Conservation (phyloP, 2,888 invertebrate genomes). For the Catocala fraxini region DNA sequence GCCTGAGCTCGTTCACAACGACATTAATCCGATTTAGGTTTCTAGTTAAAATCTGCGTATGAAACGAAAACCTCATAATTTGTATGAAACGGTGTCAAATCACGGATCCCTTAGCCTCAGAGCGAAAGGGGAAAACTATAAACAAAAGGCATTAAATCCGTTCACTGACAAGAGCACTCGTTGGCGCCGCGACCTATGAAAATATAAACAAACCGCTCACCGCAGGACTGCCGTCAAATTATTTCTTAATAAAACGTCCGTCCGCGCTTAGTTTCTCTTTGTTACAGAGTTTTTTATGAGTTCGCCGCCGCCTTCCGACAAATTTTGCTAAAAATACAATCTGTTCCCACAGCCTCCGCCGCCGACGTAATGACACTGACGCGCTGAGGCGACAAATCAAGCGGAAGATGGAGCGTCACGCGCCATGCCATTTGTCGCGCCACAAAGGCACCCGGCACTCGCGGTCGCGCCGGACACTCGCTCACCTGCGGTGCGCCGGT, state of each 20-base stretch:
- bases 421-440: too few relatives aligned
- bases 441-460: too few relatives aligned
- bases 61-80: slow-evolving; percentile 4
- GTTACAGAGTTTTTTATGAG: slow-evolving; percentile 24
- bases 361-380: too few relatives aligned
- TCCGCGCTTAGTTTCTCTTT: slow-evolving; percentile 24
- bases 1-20: neutral
- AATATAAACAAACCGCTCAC: slow-evolving; percentile 18
- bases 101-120: slow-evolving; percentile 2
- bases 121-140: slow-evolving; percentile 11
- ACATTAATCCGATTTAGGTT: neutral
- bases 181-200: slow-evolving; percentile 5
- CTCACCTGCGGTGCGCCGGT: too few relatives aligned
- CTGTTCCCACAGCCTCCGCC: too few relatives aligned
- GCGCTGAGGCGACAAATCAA: slow-evolving; percentile 8
- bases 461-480: too few relatives aligned
- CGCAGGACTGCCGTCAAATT: slow-evolving; percentile 26
- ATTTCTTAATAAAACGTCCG: slow-evolving; percentile 36
- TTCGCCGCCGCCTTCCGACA: neutral
- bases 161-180: slow-evolving; percentile 25
- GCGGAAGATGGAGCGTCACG: neutral
- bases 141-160: slow-evolving; percentile 40
- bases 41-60: slow-evolving; percentile 2
- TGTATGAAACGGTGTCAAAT: neutral
- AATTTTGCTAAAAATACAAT: too few relatives aligned